phyloP scores from a whole-genome alignment of 2,888 invertebrate species.

The Oxycera nigricornis region DNA sequence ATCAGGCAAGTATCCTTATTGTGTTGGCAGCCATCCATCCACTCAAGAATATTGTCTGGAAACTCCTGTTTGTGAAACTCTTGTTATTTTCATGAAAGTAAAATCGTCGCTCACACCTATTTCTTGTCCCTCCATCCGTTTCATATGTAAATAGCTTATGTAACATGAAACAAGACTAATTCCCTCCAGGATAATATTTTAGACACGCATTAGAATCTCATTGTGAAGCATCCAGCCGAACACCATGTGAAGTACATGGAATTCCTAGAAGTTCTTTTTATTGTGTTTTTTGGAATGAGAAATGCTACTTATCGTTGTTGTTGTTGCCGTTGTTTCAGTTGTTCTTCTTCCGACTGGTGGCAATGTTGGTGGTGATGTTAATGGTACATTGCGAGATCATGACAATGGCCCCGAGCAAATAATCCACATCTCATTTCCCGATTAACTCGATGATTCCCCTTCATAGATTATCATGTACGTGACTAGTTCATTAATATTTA shows the following conservation, averaged over 20 bases:
- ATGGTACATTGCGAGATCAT: slow-evolving; percentile 1
- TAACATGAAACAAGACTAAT: slow-evolving; percentile 11
- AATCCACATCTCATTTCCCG: not conserved
- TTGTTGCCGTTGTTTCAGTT: not conserved
- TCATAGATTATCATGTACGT: slow-evolving; percentile 13
- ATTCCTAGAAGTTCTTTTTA: not conserved
- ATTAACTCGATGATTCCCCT: not conserved
- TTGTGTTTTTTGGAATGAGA: no score
- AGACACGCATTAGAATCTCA: slow-evolving; percentile 25
- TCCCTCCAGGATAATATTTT: slow-evolving; percentile 19
- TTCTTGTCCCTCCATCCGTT: not conserved
- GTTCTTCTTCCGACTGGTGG: not conserved
- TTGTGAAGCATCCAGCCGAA: not conserved
- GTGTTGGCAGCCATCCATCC: not conserved
- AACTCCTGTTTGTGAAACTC: not conserved
- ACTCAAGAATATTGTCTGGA: not conserved
- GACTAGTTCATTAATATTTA: slow-evolving; percentile 33
- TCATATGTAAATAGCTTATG: not conserved
- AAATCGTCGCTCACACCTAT: not conserved
- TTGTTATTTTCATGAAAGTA: not conserved
- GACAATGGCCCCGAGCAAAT: not conserved
- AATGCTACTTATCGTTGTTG: no score
- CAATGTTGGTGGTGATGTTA: not conserved
- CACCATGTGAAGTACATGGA: not conserved
- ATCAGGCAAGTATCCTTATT: not conserved